phyloP scores from a whole-genome alignment of 2,888 invertebrate genomes.

The Dermolepida albohirtum region DNA sequence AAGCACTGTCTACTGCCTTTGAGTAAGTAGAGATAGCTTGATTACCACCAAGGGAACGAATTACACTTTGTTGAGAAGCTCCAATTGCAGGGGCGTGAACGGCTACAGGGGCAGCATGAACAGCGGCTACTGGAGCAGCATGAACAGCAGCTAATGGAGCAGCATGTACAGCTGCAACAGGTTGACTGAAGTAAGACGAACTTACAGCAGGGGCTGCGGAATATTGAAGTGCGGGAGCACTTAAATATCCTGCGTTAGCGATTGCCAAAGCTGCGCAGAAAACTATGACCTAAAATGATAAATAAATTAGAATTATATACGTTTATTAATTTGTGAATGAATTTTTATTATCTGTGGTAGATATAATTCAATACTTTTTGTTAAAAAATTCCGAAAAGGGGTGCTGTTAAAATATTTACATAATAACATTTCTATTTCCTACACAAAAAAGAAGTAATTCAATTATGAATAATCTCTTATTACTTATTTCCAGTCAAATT shows the following conservation, averaged over 20 bases:
- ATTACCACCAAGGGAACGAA: conserved; percentile 70
- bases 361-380: no score
- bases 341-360: no score
- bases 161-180: conserved; percentile 54
- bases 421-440: no score
- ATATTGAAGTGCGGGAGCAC: conserved; percentile 59
- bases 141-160: conserved; percentile 53
- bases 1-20: conserved; percentile 72
- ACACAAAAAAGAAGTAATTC: no score
- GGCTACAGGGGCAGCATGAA: conserved; percentile 53
- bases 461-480: no score
- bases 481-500: no score
- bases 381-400: no score
- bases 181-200: conserved; percentile 52
- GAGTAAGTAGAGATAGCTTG: conserved; percentile 69
- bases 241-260: conserved; percentile 71
- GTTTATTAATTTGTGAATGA: no score
- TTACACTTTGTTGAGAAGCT: conserved; percentile 69
- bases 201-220: conserved; percentile 55
- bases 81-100: conserved; percentile 62
- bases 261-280: conserved; percentile 71
- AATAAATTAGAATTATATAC: conserved; percentile 1
- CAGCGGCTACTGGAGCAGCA: conserved; percentile 52
- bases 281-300: conserved; percentile 52
- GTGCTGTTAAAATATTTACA: no score